Percentiles rank a stretch among this genome's conserved stretches.
Evolutionary conservation across 2,888 invertebrate genomes (phyloP).

Genomic region (Crossocerus cetratus): DNA sequence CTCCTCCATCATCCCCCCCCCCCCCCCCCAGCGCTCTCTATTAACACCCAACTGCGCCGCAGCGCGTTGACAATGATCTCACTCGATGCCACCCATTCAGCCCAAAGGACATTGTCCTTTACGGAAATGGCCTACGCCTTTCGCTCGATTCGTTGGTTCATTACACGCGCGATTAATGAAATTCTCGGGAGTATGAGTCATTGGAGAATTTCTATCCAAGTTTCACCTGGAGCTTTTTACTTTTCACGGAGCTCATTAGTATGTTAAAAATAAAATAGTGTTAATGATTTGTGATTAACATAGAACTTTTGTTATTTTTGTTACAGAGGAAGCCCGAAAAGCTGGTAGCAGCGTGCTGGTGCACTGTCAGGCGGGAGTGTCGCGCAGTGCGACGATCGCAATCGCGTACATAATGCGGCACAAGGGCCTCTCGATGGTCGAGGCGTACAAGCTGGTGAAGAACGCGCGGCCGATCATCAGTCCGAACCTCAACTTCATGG

Average conservation of each 20-base stretch:
- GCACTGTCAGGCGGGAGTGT: slow-evolving; percentile 97
- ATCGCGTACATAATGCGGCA: slow-evolving; percentile 97
- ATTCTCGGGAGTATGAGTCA: too few species aligned
- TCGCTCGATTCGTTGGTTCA: too few species aligned
- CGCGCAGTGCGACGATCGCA: slow-evolving; percentile 95
- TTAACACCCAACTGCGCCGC: background rate
- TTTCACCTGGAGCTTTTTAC: too few species aligned
- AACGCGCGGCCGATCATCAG: slow-evolving; percentile 92
- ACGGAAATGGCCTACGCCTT: too few species aligned
- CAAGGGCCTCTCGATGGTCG: slow-evolving; percentile 88
- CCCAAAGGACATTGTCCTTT: too few species aligned
- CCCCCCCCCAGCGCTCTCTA: background rate
- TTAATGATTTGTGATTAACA: too few species aligned
- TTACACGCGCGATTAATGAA: too few species aligned
- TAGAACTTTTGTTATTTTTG: background rate
- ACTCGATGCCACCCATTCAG: too few species aligned
- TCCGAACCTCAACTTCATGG: slow-evolving; percentile 96
- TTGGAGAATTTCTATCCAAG: too few species aligned
- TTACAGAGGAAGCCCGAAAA: slow-evolving; percentile 86
- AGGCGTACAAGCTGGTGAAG: slow-evolving; percentile 93
- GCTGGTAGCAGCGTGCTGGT: slow-evolving; percentile 87
- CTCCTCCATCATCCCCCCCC: slow-evolving; percentile 23
- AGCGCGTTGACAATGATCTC: too few species aligned
- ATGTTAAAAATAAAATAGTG: background rate
- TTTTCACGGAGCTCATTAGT: too few species aligned